Evolutionary conservation across 2,797 vertebrate species (phyloP), one percentile per base, ranked within the genome.

Genomic region (Sylvilagus floridanus): DNA sequence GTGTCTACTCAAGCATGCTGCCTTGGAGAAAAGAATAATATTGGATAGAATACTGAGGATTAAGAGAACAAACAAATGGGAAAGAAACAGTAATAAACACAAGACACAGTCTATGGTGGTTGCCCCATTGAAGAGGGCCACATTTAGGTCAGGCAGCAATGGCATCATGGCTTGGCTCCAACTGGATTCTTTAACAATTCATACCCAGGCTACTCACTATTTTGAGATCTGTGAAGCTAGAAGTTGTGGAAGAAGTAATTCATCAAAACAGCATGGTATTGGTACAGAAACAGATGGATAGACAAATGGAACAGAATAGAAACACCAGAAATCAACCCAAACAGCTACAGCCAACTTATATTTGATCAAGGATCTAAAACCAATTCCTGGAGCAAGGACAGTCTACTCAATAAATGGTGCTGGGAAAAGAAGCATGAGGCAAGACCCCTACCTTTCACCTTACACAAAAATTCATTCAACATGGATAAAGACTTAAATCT

Each of bases 11-110:
- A 81, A 30, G 22, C 22, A 42, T 63, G 52, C 17, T 32, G 8
- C 24, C 26, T 28, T 87, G 26, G 75, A 87, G 63, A 54, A 91
- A 91, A 89, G 32, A 96, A 47, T 21, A 81, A 54, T 3, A 50
- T 72, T 68, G 21, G 37, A 19, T 72, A 78, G 91, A 89, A 60
- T 35, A 66, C 54, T 69, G 13, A 73, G n/a, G 52, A 78, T 26
- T 76, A 37, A 2, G 35, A 78, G 42, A 60, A 85, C 11, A 54
- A 92, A 47, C 8, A 78, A 88, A 83, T 24, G 8, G 78, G 8
- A 9, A 32, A 69, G 24, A 88, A 26, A 78, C 93, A 94, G 4
- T 42, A 92, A 14, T 4, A 9, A 57, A 72, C 24, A 84, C 35
- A 4, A 73, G 66, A 90, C 9, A 78, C 2, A 22, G 2, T 16